Base-by-base conservation (phyloP, 2,797 vertebrate species). In the Pagetopsis macropterus region DNA sequence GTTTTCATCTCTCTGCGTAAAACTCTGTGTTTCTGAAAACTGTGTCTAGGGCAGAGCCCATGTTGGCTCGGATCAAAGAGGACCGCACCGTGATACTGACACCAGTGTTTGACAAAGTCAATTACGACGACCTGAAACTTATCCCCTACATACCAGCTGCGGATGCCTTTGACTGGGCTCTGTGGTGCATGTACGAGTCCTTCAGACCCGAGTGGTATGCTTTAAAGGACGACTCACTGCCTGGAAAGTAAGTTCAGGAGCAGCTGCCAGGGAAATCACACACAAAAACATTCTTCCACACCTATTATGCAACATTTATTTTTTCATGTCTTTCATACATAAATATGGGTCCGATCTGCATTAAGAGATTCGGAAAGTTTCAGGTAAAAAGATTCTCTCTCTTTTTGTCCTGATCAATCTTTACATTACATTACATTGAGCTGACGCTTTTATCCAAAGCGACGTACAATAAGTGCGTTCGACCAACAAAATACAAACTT, bases 61-160 rank as follows among this genome's bases (percentile, higher is more conserved):
- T 96, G 55, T 69, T 96, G n/a, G 87, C 94, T 54, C 81, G 84
- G 9, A 95, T 96, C 45, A 94, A 96, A 76, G 94, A 94, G 70
- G 94, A 96, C 37, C 90, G 72, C 12, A 95, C 91, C 0, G 40
- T 96, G 46, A 91, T 96, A 9, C 0, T 95, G 77, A 92, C 94
- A 0, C 94, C 93, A 0, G 94, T 96, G 66, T 96, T 96, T 72
- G 95, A 96, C 81, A 93, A 76, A 10, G 88, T 95, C 56, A 16
- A 13, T 19, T 96, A 68, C 48, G 85, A 95, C 37, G 91, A 95
- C 62, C 80, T 96, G 15, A 19, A 65, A 0, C 12, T 95, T 68
- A 11, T 0, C 0, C 77, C 58, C 4, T 94, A 95, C 48, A 0
- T 0, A 0, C 0, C 92, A 15, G 52, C 46, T 0, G 92, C 92